Percentiles rank a stretch among this genome's conserved stretches.
These are phyloP conservation scores for Cavia aperea DNA, from an alignment of 2,113 vertebrate species.

Conservation along the genomic window DNA sequence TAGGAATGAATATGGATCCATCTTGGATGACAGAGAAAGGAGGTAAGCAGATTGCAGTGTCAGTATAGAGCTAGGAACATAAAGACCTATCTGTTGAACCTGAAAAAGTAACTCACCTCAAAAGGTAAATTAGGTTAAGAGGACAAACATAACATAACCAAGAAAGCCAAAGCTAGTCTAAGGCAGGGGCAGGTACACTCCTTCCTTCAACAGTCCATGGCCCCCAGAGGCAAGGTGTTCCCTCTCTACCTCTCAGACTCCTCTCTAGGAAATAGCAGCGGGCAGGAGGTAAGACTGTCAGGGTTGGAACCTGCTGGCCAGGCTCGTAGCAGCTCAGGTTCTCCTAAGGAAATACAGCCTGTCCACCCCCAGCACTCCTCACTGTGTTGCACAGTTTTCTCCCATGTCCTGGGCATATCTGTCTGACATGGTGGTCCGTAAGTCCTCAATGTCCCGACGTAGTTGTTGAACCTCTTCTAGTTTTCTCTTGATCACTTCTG, in stretches of 20 bases:
- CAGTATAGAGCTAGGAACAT: slow-evolving; percentile 8
- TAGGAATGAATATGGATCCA: slow-evolving; percentile 49
- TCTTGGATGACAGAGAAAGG: slow-evolving; percentile 28
- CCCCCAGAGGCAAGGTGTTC: not conserved
- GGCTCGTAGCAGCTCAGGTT: not conserved
- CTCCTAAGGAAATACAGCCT: not conserved
- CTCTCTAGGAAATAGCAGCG: slow-evolving; percentile 46
- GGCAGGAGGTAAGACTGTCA: slow-evolving; percentile 38
- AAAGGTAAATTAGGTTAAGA: slow-evolving; percentile 46
- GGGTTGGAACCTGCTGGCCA: slow-evolving; percentile 15
- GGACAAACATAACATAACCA: slow-evolving; percentile 65
- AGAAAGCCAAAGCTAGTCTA: slow-evolving; percentile 64
- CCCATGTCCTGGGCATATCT: slow-evolving; percentile 99
- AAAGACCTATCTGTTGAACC: slow-evolving; percentile 23
- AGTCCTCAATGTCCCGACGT: slow-evolving; percentile 89
- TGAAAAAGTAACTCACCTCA: slow-evolving; percentile 63
- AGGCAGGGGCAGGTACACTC: not conserved
- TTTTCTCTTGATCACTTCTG: slow-evolving; percentile 86
- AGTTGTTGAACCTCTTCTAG: slow-evolving; percentile 88
- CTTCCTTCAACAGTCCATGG: slow-evolving; percentile 6
- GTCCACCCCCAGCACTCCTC: slow-evolving; percentile 43
- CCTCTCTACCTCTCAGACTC: not conserved
- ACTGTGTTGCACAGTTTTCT: slow-evolving; percentile 96
- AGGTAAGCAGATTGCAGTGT: slow-evolving; percentile 19
- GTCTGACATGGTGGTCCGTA: slow-evolving; percentile 91